A percentile compares a stretch with the other conserved stretches of the same genome.
Conservation (phyloP, 2,797 vertebrate species). For the Saguinus oedipus region DNA sequence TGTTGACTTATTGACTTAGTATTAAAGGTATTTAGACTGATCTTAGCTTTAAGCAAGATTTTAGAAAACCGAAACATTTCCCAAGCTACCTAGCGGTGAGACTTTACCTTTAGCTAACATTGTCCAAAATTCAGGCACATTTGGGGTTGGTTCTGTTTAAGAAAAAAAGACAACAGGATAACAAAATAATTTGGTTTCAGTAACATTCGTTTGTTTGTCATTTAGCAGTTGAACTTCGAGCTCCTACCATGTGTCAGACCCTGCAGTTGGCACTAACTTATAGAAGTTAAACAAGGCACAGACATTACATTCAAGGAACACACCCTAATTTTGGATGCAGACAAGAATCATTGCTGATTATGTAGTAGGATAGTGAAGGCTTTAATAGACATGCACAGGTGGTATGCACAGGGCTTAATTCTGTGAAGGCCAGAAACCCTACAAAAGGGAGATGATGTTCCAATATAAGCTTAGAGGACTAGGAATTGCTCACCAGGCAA, state of each 20-base stretch:
- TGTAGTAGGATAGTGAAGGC: background rate
- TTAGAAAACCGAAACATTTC: slow-evolving; percentile 51
- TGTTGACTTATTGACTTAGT: background rate
- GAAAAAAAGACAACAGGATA: slow-evolving; percentile 46
- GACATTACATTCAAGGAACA: background rate
- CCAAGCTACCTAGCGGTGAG: background rate
- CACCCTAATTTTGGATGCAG: background rate
- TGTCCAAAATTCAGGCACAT: slow-evolving; percentile 70
- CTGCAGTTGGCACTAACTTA: background rate
- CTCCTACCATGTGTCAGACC: background rate
- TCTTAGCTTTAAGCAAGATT: background rate
- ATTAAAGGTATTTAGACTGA: background rate
- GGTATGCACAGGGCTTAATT: background rate
- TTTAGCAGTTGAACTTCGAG: background rate
- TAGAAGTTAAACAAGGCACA: background rate
- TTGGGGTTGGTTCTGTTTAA: slow-evolving; percentile 66
- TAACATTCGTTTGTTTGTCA: slow-evolving; percentile 5
- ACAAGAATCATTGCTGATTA: background rate
- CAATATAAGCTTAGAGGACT: background rate
- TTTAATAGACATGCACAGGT: background rate
- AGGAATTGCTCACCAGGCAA: background rate
- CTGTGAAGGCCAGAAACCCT: background rate
- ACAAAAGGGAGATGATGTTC: background rate
- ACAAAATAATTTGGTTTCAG: slow-evolving; percentile 22
- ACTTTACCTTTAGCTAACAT: slow-evolving; percentile 73